Evolutionary conservation across 2,797 vertebrate species (phyloP).

Genomic region (Taenioides sp.): DNA sequence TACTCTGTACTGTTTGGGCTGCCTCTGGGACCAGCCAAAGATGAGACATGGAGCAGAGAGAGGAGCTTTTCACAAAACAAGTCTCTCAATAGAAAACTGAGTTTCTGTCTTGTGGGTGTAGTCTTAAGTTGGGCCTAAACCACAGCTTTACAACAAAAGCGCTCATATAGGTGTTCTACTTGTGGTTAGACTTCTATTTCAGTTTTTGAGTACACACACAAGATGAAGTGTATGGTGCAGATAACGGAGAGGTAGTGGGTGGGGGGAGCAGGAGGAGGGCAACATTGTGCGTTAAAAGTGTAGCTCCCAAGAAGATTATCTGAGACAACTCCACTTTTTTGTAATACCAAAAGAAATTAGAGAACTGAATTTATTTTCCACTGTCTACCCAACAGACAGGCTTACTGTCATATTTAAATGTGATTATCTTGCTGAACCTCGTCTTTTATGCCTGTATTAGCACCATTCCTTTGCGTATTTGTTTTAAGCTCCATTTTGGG

Average conservation of each 20-base stretch:
- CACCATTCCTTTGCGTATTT: neutral
- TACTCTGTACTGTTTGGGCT: neutral
- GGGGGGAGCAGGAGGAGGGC: too few species aligned
- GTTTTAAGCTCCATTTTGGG: neutral
- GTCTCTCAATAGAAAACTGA: neutral
- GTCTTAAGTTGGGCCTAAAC: neutral
- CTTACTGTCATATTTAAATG: constrained; percentile 4
- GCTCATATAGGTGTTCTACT: too few species aligned
- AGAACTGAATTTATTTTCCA: neutral
- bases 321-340: too few species aligned
- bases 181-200: too few species aligned
- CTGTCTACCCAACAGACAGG: constrained; percentile 1
- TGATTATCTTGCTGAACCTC: constrained; percentile 1
- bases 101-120: too few species aligned
- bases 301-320: too few species aligned
- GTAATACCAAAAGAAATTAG: too few species aligned
- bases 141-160: neutral
- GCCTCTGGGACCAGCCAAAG: constrained; percentile 27
- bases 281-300: too few species aligned
- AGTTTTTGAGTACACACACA: too few species aligned
- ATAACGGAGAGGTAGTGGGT: too few species aligned
- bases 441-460: neutral
- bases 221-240: too few species aligned
- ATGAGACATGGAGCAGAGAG: constrained; percentile 17
- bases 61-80: neutral